Evolutionary conservation across 2,888 invertebrate genomes (phyloP).

Genomic region (Phalangium opilio): DNA sequence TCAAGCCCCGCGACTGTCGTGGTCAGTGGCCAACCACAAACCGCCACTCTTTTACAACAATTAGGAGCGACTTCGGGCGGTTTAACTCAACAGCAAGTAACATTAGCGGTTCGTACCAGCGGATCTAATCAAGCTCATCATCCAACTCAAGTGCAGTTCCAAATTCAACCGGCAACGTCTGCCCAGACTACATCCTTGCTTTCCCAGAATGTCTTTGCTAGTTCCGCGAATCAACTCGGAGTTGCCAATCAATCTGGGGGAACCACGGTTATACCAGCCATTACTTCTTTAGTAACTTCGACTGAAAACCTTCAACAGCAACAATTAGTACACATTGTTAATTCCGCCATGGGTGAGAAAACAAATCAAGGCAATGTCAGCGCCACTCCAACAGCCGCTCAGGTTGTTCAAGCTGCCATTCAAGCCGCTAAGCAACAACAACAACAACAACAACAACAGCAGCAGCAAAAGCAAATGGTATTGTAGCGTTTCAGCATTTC

Average conservation of each 20-base stretch:
- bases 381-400: conserved; percentile 3
- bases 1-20: conserved; percentile 10
- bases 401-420: conserved; percentile 11
- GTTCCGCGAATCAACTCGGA: not conserved
- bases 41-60: conserved; percentile 11
- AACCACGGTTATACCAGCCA: too few relatives aligned
- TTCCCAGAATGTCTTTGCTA: conserved; percentile 10
- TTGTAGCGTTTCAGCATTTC: too few relatives aligned
- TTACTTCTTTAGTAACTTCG: too few relatives aligned
- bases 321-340: too few relatives aligned
- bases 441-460: conserved; percentile 7
- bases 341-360: too few relatives aligned
- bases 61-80: conserved; percentile 7
- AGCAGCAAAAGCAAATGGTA: not conserved
- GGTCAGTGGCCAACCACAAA: conserved; percentile 10
- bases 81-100: conserved; percentile 11
- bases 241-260: not conserved
- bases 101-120: conserved; percentile 13
- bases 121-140: conserved; percentile 7
- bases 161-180: conserved; percentile 7
- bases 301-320: too few relatives aligned
- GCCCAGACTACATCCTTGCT: conserved; percentile 8
- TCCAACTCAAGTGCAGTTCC: conserved; percentile 13
- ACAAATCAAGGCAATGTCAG: too few relatives aligned
- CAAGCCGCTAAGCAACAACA: conserved; percentile 11